A percentile compares a stretch with the other conserved stretches of the same genome.
Conservation (phyloP, 2,888 invertebrate species). For the Therioaphis trifolii region DNA sequence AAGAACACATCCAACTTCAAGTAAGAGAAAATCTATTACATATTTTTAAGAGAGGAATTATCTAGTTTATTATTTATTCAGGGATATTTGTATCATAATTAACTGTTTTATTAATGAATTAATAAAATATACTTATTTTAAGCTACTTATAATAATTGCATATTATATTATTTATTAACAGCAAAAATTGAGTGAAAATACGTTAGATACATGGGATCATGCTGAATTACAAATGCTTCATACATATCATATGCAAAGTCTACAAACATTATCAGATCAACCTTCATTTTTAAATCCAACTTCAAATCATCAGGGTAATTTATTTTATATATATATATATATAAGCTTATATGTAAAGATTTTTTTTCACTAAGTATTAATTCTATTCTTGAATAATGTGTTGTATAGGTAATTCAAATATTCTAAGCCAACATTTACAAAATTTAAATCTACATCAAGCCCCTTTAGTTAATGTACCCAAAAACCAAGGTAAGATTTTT, state of each 20-base stretch:
- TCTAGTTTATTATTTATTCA: neutral
- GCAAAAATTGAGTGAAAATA: conserved; percentile 68
- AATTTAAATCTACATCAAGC: conserved; percentile 58
- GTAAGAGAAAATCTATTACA: conserved; percentile 68
- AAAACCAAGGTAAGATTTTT: conserved; percentile 41
- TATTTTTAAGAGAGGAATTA: neutral
- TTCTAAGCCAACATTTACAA: conserved; percentile 57
- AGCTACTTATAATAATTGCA: no score
- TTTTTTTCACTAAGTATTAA: neutral
- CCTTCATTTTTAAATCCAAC: conserved; percentile 45
- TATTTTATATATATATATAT: neutral
- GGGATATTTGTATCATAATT: no score
- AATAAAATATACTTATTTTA: no score
- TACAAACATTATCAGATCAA: conserved; percentile 55
- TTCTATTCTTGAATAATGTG: neutral
- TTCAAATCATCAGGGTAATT: conserved; percentile 58
- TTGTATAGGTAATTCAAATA: conserved; percentile 57
- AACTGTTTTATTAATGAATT: no score
- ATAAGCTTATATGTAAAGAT: neutral
- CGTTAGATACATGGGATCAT: conserved; percentile 64
- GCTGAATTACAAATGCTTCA: conserved; percentile 70
- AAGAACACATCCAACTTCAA: conserved; percentile 84
- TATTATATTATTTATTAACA: conserved; percentile 48
- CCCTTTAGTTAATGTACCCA: conserved; percentile 24
- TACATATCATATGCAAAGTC: conserved; percentile 68